These are phyloP conservation scores for Drosophila repleta DNA, from an alignment of 1,140 invertebrate genomes.

Conservation along the genomic window DNA sequence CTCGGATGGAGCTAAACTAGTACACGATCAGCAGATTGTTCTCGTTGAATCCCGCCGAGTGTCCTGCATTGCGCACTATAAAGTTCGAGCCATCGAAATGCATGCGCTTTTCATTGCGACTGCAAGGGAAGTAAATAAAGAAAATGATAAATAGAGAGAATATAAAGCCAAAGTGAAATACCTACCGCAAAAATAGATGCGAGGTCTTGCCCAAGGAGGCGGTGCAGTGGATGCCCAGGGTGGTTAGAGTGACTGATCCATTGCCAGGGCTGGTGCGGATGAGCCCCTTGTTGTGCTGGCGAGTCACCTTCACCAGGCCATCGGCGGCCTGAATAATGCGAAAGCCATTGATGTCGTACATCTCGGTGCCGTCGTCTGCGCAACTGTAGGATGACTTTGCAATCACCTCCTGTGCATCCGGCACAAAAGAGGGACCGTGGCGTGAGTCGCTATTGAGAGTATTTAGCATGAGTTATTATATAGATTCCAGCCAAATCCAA, in stretches of 20 bases:
- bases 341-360: slow-evolving; percentile 93
- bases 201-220: slow-evolving; percentile 92
- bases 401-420: slow-evolving; percentile 88
- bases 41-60: slow-evolving; percentile 94
- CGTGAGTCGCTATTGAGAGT: slow-evolving; percentile 86
- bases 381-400: slow-evolving; percentile 90
- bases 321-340: slow-evolving; percentile 92
- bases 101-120: slow-evolving; percentile 92
- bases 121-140: slow-evolving; percentile 42
- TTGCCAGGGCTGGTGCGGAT: slow-evolving; percentile 91
- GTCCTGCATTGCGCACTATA: slow-evolving; percentile 93
- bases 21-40: slow-evolving; percentile 94
- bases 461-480: not conserved
- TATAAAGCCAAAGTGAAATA: not conserved
- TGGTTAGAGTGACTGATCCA: slow-evolving; percentile 92
- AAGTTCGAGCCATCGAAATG: slow-evolving; percentile 94
- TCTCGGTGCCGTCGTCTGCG: slow-evolving; percentile 91
- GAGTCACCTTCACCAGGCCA: slow-evolving; percentile 91
- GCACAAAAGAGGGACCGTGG: slow-evolving; percentile 88
- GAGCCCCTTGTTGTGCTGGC: slow-evolving; percentile 92
- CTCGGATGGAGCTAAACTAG: slow-evolving; percentile 82
- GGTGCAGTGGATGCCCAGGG: slow-evolving; percentile 92
- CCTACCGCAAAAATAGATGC: slow-evolving; percentile 91
- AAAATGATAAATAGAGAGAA: not conserved
- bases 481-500: not conserved